These are phyloP conservation scores for Eutolmus rufibarbis DNA, from an alignment of 2,888 invertebrate species.

Conservation along the genomic window DNA sequence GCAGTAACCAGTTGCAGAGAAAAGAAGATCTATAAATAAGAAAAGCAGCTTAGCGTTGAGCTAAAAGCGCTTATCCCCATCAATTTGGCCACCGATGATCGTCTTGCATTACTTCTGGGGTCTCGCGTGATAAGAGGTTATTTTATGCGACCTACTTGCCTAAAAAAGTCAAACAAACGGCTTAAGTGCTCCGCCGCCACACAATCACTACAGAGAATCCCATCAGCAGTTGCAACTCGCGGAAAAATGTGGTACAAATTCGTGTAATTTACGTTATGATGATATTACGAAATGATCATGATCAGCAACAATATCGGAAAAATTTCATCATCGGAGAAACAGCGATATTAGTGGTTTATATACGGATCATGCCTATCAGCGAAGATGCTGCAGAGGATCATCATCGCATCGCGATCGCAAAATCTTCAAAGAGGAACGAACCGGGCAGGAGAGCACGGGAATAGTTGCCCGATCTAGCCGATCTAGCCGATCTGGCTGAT, in stretches of 20 bases:
- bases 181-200: background rate
- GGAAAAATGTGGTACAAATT: constrained; percentile 10
- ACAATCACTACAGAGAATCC: background rate
- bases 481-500: constrained; percentile 14
- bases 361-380: constrained; percentile 11
- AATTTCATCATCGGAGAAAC: constrained; percentile 9
- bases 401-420: background rate
- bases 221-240: background rate
- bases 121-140: background rate
- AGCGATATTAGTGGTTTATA: constrained; percentile 2
- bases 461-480: background rate
- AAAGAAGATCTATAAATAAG: background rate
- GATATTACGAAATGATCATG: constrained; percentile 28
- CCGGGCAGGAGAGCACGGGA: background rate
- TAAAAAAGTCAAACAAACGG: constrained; percentile 1
- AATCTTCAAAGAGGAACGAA: constrained; percentile 4
- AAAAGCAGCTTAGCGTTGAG: background rate
- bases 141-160: background rate
- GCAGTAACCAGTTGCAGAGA: background rate
- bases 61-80: background rate
- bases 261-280: constrained; percentile 2
- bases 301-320: constrained; percentile 19
- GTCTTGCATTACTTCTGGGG: background rate
- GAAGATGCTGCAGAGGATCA: background rate
- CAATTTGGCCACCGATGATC: background rate